A percentile compares a stretch with the other conserved stretches of the same genome.
Conservation (phyloP, 2,113 vertebrate species). For the Cebidichthys violaceus region DNA sequence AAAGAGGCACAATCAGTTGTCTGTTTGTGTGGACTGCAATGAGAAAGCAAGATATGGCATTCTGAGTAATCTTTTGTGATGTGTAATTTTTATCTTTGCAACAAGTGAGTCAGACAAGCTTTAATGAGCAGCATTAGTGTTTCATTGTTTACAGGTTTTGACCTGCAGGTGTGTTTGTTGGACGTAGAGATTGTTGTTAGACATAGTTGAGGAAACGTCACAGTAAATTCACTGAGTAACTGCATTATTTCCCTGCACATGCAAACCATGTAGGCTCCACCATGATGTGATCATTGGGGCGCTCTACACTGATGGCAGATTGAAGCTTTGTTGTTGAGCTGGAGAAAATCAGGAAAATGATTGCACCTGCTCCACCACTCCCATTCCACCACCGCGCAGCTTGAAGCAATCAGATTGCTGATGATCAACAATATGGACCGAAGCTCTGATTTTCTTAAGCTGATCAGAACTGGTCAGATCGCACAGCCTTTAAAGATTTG, state of each 20-base stretch:
- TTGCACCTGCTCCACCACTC: background rate
- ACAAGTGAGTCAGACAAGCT: constrained; percentile 6
- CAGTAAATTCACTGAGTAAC: background rate
- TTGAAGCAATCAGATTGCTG: background rate
- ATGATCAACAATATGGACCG: background rate
- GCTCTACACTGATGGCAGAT: background rate
- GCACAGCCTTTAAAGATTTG: background rate
- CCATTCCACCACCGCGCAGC: background rate
- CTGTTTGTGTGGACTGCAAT: constrained; percentile 42
- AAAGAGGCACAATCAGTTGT: constrained; percentile 57
- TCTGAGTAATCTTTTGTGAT: constrained; percentile 23
- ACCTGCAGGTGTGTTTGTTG: background rate
- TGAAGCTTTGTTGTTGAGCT: background rate
- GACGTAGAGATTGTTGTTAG: background rate
- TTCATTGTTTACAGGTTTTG: background rate
- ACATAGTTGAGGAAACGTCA: background rate
- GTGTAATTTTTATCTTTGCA: constrained; percentile 12
- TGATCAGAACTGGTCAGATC: background rate
- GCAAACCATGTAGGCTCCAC: background rate
- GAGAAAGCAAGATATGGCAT: constrained; percentile 35
- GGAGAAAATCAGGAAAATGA: constrained; percentile 8
- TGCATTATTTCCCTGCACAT: background rate
- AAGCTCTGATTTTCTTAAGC: background rate
- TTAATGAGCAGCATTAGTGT: constrained; percentile 21
- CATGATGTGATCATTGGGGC: background rate